phyloP scores from a whole-genome alignment of 1,140 invertebrate genomes.

The Papilio aristodemus region DNA sequence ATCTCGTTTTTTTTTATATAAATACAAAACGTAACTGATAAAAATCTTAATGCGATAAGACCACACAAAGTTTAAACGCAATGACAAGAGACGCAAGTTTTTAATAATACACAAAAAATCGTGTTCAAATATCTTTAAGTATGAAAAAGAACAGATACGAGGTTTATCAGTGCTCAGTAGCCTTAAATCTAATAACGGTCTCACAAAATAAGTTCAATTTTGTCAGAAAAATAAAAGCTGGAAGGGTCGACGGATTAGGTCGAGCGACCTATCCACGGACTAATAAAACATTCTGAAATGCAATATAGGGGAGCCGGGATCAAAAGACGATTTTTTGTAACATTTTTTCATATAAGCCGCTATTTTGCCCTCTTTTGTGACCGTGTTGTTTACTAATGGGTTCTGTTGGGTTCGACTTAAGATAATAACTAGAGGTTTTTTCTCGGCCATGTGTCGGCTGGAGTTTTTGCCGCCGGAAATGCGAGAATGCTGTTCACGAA shows the following conservation, averaged over 20 bases:
- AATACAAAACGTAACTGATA: too few relatives aligned
- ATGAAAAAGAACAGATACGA: constrained; percentile 3
- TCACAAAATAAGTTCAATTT: constrained; percentile 34
- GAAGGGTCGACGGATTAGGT: constrained; percentile 57
- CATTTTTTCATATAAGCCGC: constrained; percentile 73
- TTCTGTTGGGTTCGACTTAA: constrained; percentile 79
- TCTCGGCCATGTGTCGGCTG: constrained; percentile 71
- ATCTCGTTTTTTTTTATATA: too few relatives aligned
- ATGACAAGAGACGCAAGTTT: background rate
- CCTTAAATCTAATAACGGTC: constrained; percentile 32
- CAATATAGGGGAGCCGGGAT: constrained; percentile 71
- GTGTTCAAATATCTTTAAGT: too few relatives aligned
- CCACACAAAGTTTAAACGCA: too few relatives aligned
- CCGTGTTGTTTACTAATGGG: constrained; percentile 80
- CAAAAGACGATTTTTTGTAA: constrained; percentile 78
- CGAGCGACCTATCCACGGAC: constrained; percentile 64
- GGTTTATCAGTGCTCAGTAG: constrained; percentile 17
- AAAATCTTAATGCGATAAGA: too few relatives aligned
- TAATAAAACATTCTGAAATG: constrained; percentile 76
- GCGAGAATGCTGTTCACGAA: constrained; percentile 67
- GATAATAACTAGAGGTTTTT: constrained; percentile 78
- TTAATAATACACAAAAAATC: too few relatives aligned
- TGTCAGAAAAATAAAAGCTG: constrained; percentile 35
- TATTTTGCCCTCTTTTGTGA: constrained; percentile 79
- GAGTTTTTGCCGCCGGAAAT: constrained; percentile 74